Conservation (phyloP, 2,797 vertebrate species). For the Epinephelus coioides region DNA sequence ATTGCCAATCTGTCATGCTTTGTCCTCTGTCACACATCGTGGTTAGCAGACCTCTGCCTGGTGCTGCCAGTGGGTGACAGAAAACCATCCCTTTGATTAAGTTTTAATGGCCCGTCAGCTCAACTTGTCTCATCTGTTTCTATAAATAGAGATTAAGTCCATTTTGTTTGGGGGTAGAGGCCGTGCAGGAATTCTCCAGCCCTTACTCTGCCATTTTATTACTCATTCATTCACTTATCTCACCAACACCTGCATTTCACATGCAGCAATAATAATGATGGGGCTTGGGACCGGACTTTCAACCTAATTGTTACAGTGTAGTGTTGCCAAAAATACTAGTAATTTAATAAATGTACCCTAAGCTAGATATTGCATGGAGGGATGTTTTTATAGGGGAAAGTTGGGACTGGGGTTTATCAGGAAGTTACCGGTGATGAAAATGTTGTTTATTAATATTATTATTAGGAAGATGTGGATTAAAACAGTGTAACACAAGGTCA, state of each 20-base stretch:
- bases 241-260: slow-evolving; percentile 18
- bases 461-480: slow-evolving; percentile 37
- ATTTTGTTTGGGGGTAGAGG: slow-evolving; percentile 40
- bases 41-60: neutral
- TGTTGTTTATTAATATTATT: slow-evolving; percentile 32
- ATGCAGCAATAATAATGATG: slow-evolving; percentile 18
- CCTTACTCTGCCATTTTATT: slow-evolving; percentile 5
- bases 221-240: slow-evolving; percentile 17
- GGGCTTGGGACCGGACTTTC: slow-evolving; percentile 18
- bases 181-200: slow-evolving; percentile 20
- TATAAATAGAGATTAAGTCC: slow-evolving; percentile 72
- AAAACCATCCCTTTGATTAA: slow-evolving; percentile 62
- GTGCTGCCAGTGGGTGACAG: slow-evolving; percentile 33
- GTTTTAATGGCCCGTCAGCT: slow-evolving; percentile 65
- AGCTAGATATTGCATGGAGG: slow-evolving; percentile 20
- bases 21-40: neutral
- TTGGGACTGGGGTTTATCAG: slow-evolving; percentile 31
- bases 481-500: slow-evolving; percentile 25
- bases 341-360: slow-evolving; percentile 45
- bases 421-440: slow-evolving; percentile 48
- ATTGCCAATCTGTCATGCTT: neutral
- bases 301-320: slow-evolving; percentile 36
- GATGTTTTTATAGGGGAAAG: slow-evolving; percentile 3
- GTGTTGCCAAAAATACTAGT: slow-evolving; percentile 35
- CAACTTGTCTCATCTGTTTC: slow-evolving; percentile 22